phyloP scores from a whole-genome alignment of 2,113 vertebrate genomes.

The Emydocephalus ijimae region DNA sequence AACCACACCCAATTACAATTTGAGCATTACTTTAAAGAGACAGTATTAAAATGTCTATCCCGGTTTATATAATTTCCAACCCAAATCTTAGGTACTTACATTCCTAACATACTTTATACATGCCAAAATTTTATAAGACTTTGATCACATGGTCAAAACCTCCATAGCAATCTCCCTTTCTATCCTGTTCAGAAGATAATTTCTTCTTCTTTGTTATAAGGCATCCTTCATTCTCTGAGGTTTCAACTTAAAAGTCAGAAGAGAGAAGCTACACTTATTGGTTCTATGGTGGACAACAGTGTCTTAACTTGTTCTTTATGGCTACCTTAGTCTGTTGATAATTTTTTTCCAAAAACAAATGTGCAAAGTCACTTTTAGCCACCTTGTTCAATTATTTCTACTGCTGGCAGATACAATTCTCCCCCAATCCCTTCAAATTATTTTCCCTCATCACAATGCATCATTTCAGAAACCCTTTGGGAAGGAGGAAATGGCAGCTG shows the following conservation, averaged over 20 bases:
- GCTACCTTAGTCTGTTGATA: background rate
- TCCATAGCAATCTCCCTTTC: background rate
- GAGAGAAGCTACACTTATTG: background rate
- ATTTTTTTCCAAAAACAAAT: background rate
- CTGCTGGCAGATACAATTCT: background rate
- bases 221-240: background rate
- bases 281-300: background rate
- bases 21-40: too few relatives aligned
- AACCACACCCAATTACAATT: too few relatives aligned
- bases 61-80: too few relatives aligned
- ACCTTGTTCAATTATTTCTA: background rate
- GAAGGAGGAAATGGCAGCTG: background rate
- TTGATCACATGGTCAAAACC: background rate
- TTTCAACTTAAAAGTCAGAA: background rate
- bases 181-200: background rate
- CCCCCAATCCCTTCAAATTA: background rate
- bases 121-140: background rate
- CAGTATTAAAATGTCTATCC: too few relatives aligned
- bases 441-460: background rate
- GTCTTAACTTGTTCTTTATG: background rate
- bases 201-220: background rate
- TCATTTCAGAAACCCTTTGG: background rate
- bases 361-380: background rate
- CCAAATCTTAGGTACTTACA: too few relatives aligned
- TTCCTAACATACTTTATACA: background rate